Evolutionary conservation across 2,113 vertebrate genomes (phyloP).

Genomic region (Zosterops borbonicus): DNA sequence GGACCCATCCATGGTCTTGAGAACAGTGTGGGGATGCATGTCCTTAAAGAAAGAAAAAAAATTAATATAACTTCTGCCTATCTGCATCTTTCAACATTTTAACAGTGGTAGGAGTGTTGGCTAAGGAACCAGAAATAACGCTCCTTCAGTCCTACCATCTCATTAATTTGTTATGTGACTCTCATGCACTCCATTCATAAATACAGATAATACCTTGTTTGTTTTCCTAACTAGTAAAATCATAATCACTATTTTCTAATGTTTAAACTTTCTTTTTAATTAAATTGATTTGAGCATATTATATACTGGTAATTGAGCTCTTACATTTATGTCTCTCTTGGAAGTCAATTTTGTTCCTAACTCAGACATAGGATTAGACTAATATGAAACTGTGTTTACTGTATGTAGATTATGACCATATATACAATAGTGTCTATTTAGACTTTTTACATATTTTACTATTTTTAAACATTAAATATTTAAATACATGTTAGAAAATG

Average conservation of each 20-base stretch:
- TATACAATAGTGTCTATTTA: not conserved
- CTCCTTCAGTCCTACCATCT: not conserved
- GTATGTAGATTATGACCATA: not conserved
- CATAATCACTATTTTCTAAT: not conserved
- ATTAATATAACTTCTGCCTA: not conserved
- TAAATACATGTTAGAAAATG: not conserved
- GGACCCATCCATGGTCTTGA: fast-evolving
- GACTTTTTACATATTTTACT: not conserved
- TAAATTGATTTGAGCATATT: not conserved
- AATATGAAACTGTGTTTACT: not conserved
- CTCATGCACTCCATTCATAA: not conserved
- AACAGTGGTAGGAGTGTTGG: not conserved
- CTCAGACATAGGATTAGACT: not conserved
- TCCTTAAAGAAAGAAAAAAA: not conserved
- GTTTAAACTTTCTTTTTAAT: not conserved
- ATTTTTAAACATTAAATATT: not conserved
- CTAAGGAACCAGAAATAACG: not conserved
- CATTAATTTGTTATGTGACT: not conserved
- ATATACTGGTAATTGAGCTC: not conserved
- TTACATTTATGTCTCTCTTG: not conserved
- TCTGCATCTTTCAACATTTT: not conserved
- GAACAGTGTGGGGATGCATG: not conserved
- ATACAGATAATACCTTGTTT: not conserved
- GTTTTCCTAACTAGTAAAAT: not conserved
- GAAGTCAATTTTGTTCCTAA: not conserved